Percentiles rank a stretch among this genome's conserved stretches.
Evolutionary conservation across 2,113 vertebrate genomes (phyloP).

Genomic region (Parus major): DNA sequence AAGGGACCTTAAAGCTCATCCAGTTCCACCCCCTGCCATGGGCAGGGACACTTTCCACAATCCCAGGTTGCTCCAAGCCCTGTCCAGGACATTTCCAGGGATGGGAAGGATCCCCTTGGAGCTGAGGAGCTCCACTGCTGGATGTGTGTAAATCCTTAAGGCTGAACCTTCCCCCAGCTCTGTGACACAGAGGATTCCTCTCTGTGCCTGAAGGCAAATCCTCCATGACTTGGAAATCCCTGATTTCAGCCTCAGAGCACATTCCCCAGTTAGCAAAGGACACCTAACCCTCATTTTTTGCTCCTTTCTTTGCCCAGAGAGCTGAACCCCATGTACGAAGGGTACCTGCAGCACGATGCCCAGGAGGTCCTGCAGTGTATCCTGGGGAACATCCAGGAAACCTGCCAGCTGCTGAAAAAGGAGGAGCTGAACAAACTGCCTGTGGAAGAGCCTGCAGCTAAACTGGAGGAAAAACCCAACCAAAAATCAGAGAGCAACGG

Average conservation of each 20-base stretch:
- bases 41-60: not conserved
- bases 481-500: not conserved
- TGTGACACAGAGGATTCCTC: not conserved
- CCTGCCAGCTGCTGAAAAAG: constrained; percentile 89
- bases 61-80: not conserved
- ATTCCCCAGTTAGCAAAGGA: not conserved
- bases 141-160: not conserved
- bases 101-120: not conserved
- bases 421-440: constrained; percentile 75
- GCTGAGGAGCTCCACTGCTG: not conserved
- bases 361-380: constrained; percentile 98
- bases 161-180: not conserved
- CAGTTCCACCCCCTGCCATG: not conserved
- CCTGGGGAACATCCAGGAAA: constrained; percentile 93
- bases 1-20: not conserved
- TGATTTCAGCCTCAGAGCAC: not conserved
- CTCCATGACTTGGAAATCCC: not conserved
- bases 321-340: constrained; percentile 98
- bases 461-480: constrained; percentile 19
- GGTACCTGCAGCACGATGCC: constrained; percentile 95
- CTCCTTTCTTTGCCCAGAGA: constrained; percentile 73
- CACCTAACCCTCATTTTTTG: not conserved
- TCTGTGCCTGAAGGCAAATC: not conserved
- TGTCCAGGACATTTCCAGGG: not conserved
- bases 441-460: constrained; percentile 29